Evolutionary conservation across 2,113 vertebrate species (phyloP), one percentile per base, ranked within the genome.

Genomic region (Halichoeres trimaculatus): DNA sequence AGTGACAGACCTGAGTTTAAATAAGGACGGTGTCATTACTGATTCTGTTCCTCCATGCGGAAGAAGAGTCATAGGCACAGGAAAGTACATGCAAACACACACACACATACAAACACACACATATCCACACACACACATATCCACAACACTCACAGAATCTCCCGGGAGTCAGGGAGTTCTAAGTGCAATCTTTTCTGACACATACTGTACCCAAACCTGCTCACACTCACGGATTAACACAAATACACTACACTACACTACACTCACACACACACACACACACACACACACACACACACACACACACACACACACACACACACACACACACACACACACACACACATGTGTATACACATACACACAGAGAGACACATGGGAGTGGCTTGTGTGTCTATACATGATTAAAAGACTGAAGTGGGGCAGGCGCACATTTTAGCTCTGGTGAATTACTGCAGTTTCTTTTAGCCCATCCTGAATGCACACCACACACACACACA

Each of bases 391-490:
- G 80, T 87, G 83, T 86, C 88, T 90, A 88, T 91, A 72, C 89
- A 90, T 91, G 85, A 93, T 92, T 87, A 89, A 91, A 89, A 88
- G 88, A 79, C 70, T 73, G 61, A 89, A 93, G 88, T 92, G 88
- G 91, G 89, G 74, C 90, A 91, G 83, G 67, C 26, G 8, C 81
- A 81, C 73, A 81, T 80, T 70, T 74, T 78, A 81, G 78, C 88
- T 80, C 59, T 70, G 48, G 66, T 76, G 74, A 81, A 87, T 79
- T 53, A 71, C 76, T 72, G 84, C 79, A 76, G 67, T 56, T 77
- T 57, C 74, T 74, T 74, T 80, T 48, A 83, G 58, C 58, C 51
- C 66, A 81, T 38, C 73, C 62, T 43, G 8, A 20, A 17, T n/a
- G n/a, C n/a, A 20, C 62, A 59, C 40, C 54, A 52, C 43, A 43